Percentiles rank a stretch among this genome's conserved stretches.
These are phyloP conservation scores for Ditula angustiorana DNA, from an alignment of 2,888 invertebrate species.

Conservation along the genomic window DNA sequence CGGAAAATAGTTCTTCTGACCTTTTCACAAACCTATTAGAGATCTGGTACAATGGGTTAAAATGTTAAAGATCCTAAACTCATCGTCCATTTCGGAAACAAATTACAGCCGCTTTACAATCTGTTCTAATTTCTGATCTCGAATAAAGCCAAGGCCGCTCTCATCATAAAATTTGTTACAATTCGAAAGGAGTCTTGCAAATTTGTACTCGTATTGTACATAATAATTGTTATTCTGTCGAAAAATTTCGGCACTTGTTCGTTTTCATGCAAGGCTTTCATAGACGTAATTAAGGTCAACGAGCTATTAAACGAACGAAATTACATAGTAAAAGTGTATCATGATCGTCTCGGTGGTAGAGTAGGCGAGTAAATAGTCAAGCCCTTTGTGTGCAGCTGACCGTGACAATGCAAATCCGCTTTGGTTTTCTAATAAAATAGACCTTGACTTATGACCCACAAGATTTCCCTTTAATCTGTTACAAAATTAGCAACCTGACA, in stretches of 20 bases:
- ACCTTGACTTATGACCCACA: conserved; percentile 45
- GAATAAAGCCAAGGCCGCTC: conserved; percentile 49
- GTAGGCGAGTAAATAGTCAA: conserved; percentile 5
- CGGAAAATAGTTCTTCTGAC: not conserved
- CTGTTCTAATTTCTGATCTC: conserved; percentile 39
- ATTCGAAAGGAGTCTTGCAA: conserved; percentile 40
- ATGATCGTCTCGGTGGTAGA: conserved; percentile 9
- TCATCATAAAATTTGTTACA: conserved; percentile 47
- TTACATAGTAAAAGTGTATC: conserved; percentile 12
- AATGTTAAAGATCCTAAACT: conserved; percentile 20
- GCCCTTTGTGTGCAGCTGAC: conserved; percentile 10
- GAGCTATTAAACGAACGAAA: conserved; percentile 41
- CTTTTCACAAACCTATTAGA: not conserved
- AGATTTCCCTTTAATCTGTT: conserved; percentile 40
- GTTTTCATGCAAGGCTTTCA: conserved; percentile 41
- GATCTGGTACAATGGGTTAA: conserved; percentile 13
- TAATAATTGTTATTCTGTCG: conserved; percentile 47
- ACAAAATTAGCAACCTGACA: conserved; percentile 43
- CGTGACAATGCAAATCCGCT: conserved; percentile 18
- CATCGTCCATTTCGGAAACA: conserved; percentile 13
- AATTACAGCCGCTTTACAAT: conserved; percentile 4
- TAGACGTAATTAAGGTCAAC: conserved; percentile 47
- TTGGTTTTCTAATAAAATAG: conserved; percentile 25
- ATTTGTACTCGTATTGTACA: conserved; percentile 44
- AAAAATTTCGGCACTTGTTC: conserved; percentile 40